phyloP scores from a whole-genome alignment of 2,797 vertebrate species.

The Alectoris magna region DNA sequence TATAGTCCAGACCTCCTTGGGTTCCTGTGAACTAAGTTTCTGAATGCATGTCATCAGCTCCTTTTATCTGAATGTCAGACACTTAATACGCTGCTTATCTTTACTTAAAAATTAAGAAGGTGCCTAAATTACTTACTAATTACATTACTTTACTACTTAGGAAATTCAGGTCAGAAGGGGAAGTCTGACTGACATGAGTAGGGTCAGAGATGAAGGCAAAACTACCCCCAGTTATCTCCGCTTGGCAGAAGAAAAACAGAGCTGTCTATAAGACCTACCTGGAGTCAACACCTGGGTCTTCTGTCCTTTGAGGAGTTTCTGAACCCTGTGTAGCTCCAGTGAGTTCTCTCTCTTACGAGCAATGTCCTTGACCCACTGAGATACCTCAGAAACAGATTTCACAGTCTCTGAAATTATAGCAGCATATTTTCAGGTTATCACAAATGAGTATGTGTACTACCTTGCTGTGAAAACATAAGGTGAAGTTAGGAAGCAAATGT shows the following conservation, averaged over 20 bases:
- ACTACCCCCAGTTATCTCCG: background rate
- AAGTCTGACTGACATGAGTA: background rate
- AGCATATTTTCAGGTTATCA: background rate
- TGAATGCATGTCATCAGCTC: background rate
- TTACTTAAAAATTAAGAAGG: background rate
- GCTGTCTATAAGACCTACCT: conserved; percentile 59
- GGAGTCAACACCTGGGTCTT: conserved; percentile 64
- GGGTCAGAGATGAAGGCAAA: background rate
- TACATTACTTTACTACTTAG: background rate
- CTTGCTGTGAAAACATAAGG: background rate
- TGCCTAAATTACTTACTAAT: background rate
- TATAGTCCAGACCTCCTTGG: background rate
- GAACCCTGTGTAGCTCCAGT: conserved; percentile 75
- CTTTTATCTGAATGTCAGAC: background rate
- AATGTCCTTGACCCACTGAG: conserved; percentile 60
- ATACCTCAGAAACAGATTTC: conserved; percentile 66
- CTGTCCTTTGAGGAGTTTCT: conserved; percentile 81
- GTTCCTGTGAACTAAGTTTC: background rate
- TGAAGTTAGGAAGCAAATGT: background rate
- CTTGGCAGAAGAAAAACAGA: background rate
- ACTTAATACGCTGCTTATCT: background rate
- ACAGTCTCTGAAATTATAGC: conserved; percentile 70
- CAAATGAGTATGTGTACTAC: fast-evolving
- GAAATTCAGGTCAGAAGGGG: background rate
- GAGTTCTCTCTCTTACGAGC: conserved; percentile 72